Conservation (phyloP, 2,113 vertebrate genomes). For the Scartelaos histophorus region DNA sequence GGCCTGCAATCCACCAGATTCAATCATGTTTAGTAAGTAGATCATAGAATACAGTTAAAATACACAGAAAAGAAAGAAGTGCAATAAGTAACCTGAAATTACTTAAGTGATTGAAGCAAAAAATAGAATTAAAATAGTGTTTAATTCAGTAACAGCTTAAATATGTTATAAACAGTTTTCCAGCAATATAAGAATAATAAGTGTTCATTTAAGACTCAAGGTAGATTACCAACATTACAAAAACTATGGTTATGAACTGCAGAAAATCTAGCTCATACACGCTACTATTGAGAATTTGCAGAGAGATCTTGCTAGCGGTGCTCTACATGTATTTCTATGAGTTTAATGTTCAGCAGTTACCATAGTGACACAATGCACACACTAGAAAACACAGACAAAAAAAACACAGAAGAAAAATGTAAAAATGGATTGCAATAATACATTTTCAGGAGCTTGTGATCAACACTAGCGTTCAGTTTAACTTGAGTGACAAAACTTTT, state of each 20-base stretch:
- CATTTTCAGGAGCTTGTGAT: too few relatives aligned
- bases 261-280: not conserved
- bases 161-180: not conserved
- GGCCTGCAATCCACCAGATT: conserved; percentile 48
- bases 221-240: not conserved
- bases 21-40: not conserved
- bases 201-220: not conserved
- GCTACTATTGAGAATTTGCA: not conserved
- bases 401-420: too few relatives aligned
- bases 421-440: too few relatives aligned
- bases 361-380: too few relatives aligned
- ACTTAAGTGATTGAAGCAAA: not conserved
- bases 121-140: not conserved
- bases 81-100: not conserved
- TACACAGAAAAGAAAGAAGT: not conserved
- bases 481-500: too few relatives aligned
- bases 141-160: not conserved
- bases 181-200: not conserved
- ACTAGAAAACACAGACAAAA: too few relatives aligned
- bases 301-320: too few relatives aligned
- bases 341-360: too few relatives aligned
- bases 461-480: too few relatives aligned
- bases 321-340: too few relatives aligned
- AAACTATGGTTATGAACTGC: not conserved
- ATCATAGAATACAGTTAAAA: not conserved